phyloP scores from a whole-genome alignment of 2,113 vertebrate species.

The Mixornis gularis region DNA sequence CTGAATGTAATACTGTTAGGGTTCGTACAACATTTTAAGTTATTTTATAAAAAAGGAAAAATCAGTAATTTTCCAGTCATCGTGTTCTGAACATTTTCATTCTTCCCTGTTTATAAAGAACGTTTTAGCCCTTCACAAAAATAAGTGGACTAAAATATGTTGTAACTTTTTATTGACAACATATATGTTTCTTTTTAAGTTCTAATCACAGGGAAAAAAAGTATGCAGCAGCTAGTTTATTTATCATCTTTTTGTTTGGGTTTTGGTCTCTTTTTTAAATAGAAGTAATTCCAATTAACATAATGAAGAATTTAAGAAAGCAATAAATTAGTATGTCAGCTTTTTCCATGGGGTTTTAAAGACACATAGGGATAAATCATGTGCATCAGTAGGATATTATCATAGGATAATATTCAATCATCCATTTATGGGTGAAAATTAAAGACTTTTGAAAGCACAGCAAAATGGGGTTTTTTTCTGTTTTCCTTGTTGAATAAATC shows the following conservation, averaged over 20 bases:
- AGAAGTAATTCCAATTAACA: background rate
- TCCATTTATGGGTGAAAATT: background rate
- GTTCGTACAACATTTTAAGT: rapidly evolving
- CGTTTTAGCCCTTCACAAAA: background rate
- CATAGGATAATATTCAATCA: background rate
- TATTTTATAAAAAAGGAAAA: background rate
- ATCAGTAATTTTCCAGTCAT: background rate
- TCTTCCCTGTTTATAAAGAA: background rate
- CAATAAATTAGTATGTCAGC: background rate
- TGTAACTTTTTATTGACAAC: background rate
- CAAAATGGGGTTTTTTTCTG: background rate
- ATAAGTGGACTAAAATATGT: background rate
- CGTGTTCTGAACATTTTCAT: background rate
- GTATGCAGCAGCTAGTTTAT: rapidly evolving
- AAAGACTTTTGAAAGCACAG: background rate
- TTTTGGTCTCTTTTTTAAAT: background rate
- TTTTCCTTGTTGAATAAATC: background rate
- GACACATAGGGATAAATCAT: background rate
- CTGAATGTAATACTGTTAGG: background rate
- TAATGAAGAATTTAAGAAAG: background rate
- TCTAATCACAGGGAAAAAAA: background rate
- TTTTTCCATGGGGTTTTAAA: background rate
- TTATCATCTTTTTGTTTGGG: background rate
- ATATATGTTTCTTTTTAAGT: background rate
- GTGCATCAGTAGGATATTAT: background rate